Conservation (phyloP, 1,140 invertebrate genomes). For the Luehdorfia chinensis region DNA sequence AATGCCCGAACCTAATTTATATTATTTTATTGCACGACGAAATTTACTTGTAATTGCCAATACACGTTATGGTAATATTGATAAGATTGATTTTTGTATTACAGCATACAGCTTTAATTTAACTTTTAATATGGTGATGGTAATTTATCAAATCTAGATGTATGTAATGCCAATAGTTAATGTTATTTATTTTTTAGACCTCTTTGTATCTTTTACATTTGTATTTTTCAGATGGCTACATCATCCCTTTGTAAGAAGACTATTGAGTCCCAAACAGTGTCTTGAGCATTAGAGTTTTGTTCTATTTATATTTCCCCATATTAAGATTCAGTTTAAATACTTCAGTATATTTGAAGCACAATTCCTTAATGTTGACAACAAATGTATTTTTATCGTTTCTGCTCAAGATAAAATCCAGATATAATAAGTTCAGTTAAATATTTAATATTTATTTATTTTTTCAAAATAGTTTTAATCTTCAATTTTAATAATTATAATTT, state of each 20-base stretch:
- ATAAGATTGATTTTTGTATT: no score
- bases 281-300: constrained; percentile 44
- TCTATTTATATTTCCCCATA: no score
- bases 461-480: constrained; percentile 15
- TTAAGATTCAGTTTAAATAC: constrained; percentile 20
- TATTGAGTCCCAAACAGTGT: constrained; percentile 53
- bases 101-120: no score
- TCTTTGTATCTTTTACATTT: no score
- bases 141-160: no score
- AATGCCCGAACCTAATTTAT: no score
- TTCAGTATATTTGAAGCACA: constrained; percentile 24
- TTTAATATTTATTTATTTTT: constrained; percentile 28
- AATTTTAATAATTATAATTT: constrained; percentile 7
- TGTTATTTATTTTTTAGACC: no score
- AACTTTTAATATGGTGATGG: no score
- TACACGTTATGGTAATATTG: no score
- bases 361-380: constrained; percentile 42
- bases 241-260: constrained; percentile 43
- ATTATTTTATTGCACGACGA: no score
- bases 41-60: no score
- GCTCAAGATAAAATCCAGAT: constrained; percentile 61
- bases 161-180: no score
- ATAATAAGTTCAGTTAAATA: constrained; percentile 18
- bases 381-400: constrained; percentile 64
- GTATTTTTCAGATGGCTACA: constrained; percentile 63